These are phyloP conservation scores for Psittacula echo DNA, from an alignment of 2,797 vertebrate genomes.

Conservation along the genomic window DNA sequence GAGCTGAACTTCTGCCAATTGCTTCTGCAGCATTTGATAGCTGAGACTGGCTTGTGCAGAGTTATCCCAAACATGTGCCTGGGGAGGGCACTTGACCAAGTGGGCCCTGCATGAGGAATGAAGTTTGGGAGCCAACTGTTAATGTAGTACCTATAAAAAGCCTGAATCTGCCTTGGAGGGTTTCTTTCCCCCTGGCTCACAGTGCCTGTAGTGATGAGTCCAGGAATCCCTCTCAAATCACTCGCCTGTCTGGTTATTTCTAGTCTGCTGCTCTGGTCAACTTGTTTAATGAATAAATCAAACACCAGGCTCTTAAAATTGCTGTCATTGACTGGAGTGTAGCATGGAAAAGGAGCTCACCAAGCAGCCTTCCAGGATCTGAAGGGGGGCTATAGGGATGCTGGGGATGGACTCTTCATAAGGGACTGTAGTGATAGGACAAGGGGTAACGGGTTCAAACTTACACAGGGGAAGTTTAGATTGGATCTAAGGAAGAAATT, in stretches of 20 bases:
- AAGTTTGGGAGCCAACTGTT: background rate
- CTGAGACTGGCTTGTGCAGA: background rate
- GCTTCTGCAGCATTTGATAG: background rate
- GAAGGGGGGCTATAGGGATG: no score
- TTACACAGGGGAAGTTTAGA: no score
- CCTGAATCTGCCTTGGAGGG: background rate
- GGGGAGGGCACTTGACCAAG: background rate
- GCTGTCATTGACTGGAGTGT: slow-evolving; percentile 11
- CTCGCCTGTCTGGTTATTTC: slow-evolving; percentile 33
- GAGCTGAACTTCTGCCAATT: background rate
- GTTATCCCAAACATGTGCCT: background rate
- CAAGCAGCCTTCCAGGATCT: background rate
- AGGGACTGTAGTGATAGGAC: no score
- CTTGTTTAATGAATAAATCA: slow-evolving; percentile 44
- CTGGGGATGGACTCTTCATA: no score
- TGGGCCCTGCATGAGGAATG: background rate
- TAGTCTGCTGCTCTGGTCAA: slow-evolving; percentile 7
- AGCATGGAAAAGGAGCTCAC: background rate
- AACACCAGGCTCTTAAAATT: slow-evolving; percentile 48
- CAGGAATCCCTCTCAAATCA: slow-evolving; percentile 8
- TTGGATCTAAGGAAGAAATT: no score
- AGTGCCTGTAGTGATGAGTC: background rate
- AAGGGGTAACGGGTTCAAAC: no score
- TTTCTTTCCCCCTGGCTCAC: background rate
- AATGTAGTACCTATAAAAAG: background rate